phyloP scores from a whole-genome alignment of 2,888 invertebrate species.

The Hydrotaea cyrtoneurina region DNA sequence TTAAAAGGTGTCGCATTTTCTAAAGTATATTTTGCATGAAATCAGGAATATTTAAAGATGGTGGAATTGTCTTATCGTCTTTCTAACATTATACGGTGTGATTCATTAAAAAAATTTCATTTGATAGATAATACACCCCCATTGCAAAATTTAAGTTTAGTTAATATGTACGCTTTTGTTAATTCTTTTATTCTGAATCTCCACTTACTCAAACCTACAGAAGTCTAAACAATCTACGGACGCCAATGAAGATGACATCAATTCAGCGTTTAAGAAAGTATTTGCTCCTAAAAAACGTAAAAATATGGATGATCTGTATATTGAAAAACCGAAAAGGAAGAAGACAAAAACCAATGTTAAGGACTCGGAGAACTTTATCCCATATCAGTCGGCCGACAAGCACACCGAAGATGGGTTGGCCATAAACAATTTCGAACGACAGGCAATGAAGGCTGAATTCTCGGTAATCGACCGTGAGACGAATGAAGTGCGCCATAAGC shows the following conservation, averaged over 20 bases:
- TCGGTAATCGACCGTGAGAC: conserved; percentile 92
- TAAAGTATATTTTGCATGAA: too few species aligned
- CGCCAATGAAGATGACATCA: conserved; percentile 83
- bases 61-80: too few species aligned
- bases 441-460: conserved; percentile 89
- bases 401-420: conserved; percentile 88
- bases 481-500: conserved; percentile 84
- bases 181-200: too few species aligned
- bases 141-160: too few species aligned
- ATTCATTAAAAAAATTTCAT: too few species aligned
- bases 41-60: too few species aligned
- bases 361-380: conserved; percentile 93
- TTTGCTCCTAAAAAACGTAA: conserved; percentile 82
- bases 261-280: conserved; percentile 83
- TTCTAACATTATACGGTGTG: too few species aligned
- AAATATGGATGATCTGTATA: conserved; percentile 83
- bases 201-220: conserved; percentile 34
- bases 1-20: too few species aligned
- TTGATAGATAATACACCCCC: too few species aligned
- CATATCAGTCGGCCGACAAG: conserved; percentile 91
- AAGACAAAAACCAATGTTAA: conserved; percentile 80
- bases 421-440: conserved; percentile 89
- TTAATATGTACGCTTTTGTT: too few species aligned
- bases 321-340: conserved; percentile 82
- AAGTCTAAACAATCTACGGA: conserved; percentile 72